A percentile compares a stretch with the other conserved stretches of the same genome.
phyloP scores from a whole-genome alignment of 2,797 vertebrate genomes.

The Scomberomorus guttatus region DNA sequence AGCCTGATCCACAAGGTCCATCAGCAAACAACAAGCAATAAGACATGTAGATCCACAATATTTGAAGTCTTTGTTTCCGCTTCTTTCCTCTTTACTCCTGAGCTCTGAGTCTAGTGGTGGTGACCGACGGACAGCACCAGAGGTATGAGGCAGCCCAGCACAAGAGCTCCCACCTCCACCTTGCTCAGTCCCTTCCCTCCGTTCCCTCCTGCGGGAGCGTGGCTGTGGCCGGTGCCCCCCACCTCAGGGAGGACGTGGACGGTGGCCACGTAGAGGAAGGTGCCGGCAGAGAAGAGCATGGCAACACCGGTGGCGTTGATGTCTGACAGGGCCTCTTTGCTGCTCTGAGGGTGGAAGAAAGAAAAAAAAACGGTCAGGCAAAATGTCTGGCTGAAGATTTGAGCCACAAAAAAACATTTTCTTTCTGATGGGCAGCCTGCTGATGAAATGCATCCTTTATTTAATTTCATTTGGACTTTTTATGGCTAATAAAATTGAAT shows the following conservation, averaged over 20 bases:
- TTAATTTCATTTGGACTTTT: neutral
- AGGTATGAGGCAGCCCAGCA: conserved; percentile 96
- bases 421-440: neutral
- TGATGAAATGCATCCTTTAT: neutral
- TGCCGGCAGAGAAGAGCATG: conserved; percentile 99
- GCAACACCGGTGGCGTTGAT: conserved; percentile 98
- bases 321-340: conserved; percentile 97
- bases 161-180: conserved; percentile 93
- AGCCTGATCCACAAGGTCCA: conserved; percentile 45
- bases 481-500: neutral
- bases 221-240: conserved; percentile 94
- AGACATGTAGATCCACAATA: conserved; percentile 60
- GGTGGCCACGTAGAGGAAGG: conserved; percentile 98
- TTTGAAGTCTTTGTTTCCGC: conserved; percentile 44
- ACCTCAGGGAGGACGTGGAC: conserved; percentile 99
- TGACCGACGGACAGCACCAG: conserved; percentile 96
- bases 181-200: conserved; percentile 95
- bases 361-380: neutral
- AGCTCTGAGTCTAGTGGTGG: conserved; percentile 88
- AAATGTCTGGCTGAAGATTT: neutral
- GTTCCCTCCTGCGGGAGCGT: conserved; percentile 84
- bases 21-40: conserved; percentile 49
- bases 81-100: conserved; percentile 36
- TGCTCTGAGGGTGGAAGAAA: conserved; percentile 88
- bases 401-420: neutral